These are phyloP conservation scores for Linnaemya vulpina DNA, from an alignment of 2,888 invertebrate species.

Conservation along the genomic window DNA sequence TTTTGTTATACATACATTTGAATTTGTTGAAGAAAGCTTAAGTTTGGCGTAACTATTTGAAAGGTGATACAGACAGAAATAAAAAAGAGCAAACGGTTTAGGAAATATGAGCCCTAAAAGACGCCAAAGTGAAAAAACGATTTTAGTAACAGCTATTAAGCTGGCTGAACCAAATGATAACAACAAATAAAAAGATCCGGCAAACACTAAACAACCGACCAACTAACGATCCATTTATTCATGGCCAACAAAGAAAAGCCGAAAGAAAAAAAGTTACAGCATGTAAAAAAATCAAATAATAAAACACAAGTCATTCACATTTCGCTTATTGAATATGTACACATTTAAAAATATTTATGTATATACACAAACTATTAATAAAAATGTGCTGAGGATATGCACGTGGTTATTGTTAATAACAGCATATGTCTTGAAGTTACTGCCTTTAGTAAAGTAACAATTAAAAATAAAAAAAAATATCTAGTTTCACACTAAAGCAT, in stretches of 20 bases:
- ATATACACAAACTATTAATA: not conserved
- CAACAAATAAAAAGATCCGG: conserved; percentile 18
- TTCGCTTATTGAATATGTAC: conserved; percentile 1
- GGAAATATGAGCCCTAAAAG: conserved; percentile 1
- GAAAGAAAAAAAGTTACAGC: not conserved
- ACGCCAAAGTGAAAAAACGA: not conserved
- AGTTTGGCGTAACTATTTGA: conserved; percentile 24
- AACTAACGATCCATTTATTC: not conserved
- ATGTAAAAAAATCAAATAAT: not conserved
- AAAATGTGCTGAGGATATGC: not conserved
- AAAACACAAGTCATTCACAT: conserved; percentile 53
- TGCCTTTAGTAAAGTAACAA: not conserved
- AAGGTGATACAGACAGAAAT: conserved; percentile 7
- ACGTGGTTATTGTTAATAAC: not conserved
- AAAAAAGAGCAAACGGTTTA: conserved; percentile 14
- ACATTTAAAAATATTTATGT: not conserved
- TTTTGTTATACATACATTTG: not conserved
- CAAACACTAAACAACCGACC: conserved; percentile 1
- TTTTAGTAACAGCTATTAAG: conserved; percentile 22
- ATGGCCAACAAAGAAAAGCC: conserved; percentile 19
- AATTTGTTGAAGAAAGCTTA: conserved; percentile 20
- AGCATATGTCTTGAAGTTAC: not conserved
- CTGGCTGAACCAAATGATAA: conserved; percentile 22
- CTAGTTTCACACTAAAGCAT: too few relatives aligned
- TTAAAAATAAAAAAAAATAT: too few relatives aligned